phyloP scores from a whole-genome alignment of 2,888 invertebrate species.

The Perizoma affinitatum region DNA sequence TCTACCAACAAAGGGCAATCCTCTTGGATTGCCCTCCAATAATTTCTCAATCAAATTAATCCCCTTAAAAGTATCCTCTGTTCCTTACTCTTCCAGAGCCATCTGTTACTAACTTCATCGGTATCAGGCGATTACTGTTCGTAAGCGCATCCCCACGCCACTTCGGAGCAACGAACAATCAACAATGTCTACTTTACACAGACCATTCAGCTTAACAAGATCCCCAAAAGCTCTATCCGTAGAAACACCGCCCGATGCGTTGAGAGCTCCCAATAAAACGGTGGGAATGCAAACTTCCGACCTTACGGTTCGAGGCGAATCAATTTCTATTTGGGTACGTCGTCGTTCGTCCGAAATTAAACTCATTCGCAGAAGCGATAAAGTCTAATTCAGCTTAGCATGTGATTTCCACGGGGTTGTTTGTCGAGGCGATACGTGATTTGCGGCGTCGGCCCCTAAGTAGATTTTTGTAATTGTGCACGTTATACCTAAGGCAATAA shows the following conservation, averaged over 20 bases:
- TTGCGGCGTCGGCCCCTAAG: conserved; percentile 66
- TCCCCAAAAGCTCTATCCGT: conserved; percentile 42
- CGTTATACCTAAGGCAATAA: conserved; percentile 49
- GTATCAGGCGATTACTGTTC: conserved; percentile 78
- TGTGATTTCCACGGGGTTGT: conserved; percentile 64
- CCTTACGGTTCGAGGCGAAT: conserved; percentile 71
- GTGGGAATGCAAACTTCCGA: conserved; percentile 52
- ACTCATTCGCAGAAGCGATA: conserved; percentile 54
- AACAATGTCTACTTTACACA: conserved; percentile 52
- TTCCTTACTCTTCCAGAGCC: conserved; percentile 51
- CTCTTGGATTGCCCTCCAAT: conserved; percentile 1
- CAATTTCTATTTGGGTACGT: conserved; percentile 74
- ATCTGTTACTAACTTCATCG: conserved; percentile 76
- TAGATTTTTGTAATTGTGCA: conserved; percentile 51
- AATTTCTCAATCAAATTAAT: conserved; percentile 28
- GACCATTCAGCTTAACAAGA: conserved; percentile 50
- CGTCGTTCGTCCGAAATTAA: conserved; percentile 47
- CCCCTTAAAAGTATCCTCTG: conserved; percentile 38
- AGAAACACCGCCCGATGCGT: conserved; percentile 33
- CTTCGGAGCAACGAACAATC: conserved; percentile 58
- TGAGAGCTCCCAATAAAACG: conserved; percentile 37
- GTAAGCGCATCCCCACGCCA: conserved; percentile 75
- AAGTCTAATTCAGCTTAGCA: conserved; percentile 61
- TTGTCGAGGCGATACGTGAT: conserved; percentile 79
- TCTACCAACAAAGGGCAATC: conserved; percentile 5